A percentile compares a stretch with the other conserved stretches of the same genome.
Evolutionary conservation across 2,797 vertebrate genomes (phyloP).

Genomic region (Galagoides demidoff): DNA sequence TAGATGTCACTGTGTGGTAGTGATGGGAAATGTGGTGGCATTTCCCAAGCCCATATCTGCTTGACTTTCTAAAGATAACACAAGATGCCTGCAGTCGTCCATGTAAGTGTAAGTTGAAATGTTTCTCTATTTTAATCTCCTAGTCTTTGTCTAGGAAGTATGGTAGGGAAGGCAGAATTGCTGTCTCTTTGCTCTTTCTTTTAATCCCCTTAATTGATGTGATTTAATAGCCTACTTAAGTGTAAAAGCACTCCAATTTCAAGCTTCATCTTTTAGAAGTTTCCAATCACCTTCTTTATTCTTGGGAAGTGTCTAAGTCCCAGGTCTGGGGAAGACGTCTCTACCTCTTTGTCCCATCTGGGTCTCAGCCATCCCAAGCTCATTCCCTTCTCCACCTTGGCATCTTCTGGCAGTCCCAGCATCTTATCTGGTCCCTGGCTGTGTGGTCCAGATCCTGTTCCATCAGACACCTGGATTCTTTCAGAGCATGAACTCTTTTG

Average conservation of each 20-base stretch:
- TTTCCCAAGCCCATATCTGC: not conserved
- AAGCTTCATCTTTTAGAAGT: not conserved
- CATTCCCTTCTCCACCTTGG: fast-evolving
- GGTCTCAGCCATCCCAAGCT: fast-evolving
- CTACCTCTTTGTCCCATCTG: not conserved
- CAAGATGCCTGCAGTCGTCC: not conserved
- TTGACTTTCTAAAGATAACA: not conserved
- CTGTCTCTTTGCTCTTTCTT: not conserved
- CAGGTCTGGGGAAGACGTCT: not conserved
- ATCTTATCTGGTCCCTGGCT: not conserved
- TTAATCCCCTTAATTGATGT: no score
- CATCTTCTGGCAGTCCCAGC: fast-evolving
- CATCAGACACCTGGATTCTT: fast-evolving
- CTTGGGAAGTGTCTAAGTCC: not conserved
- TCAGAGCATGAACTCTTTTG: not conserved
- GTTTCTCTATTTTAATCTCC: not conserved
- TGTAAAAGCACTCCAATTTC: not conserved
- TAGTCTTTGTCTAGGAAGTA: not conserved
- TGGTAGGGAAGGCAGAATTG: fast-evolving
- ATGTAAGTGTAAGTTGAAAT: fast-evolving
- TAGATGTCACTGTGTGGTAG: not conserved
- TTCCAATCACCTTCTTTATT: not conserved
- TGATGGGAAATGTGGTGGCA: no score
- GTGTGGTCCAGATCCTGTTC: no score
- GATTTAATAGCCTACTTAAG: not conserved